phyloP scores from a whole-genome alignment of 1,140 invertebrate species.

The Schlechtendalia chinensis region DNA sequence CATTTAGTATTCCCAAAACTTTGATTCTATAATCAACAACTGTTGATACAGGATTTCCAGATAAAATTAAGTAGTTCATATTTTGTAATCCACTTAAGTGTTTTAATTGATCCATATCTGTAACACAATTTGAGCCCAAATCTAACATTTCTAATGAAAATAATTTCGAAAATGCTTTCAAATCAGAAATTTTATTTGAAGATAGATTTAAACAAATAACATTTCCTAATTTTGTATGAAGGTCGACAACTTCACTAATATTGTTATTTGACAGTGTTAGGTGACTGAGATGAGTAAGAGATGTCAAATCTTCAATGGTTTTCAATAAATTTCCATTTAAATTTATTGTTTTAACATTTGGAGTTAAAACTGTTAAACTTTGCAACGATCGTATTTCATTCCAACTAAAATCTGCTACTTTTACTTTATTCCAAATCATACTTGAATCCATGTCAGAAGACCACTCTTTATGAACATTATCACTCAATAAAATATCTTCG shows the following conservation, averaged over 20 bases:
- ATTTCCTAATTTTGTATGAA: slow-evolving; percentile 85
- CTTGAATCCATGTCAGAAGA: slow-evolving; percentile 52
- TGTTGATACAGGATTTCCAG: slow-evolving; percentile 84
- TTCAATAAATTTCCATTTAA: slow-evolving; percentile 75
- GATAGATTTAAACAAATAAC: slow-evolving; percentile 83
- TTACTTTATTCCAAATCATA: slow-evolving; percentile 68
- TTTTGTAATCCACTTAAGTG: slow-evolving; percentile 78
- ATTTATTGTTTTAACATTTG: slow-evolving; percentile 70
- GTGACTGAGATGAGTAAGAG: slow-evolving; percentile 71
- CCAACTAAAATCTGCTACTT: slow-evolving; percentile 71
- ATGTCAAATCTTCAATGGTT: slow-evolving; percentile 73
- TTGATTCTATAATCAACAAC: slow-evolving; percentile 87
- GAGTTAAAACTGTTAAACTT: slow-evolving; percentile 75
- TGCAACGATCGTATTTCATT: slow-evolving; percentile 79
- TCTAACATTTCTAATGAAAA: slow-evolving; percentile 82
- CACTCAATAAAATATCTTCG: slow-evolving; percentile 74
- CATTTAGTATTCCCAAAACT: slow-evolving; percentile 79
- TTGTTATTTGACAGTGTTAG: slow-evolving; percentile 78
- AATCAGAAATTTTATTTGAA: slow-evolving; percentile 75
- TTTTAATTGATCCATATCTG: slow-evolving; percentile 76
- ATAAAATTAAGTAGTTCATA: slow-evolving; percentile 79
- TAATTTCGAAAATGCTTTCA: slow-evolving; percentile 77
- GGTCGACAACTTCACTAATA: slow-evolving; percentile 67
- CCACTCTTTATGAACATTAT: slow-evolving; percentile 63
- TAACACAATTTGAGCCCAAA: slow-evolving; percentile 80